phyloP scores from a whole-genome alignment of 2,113 vertebrate species.

The Crotalus viridis region DNA sequence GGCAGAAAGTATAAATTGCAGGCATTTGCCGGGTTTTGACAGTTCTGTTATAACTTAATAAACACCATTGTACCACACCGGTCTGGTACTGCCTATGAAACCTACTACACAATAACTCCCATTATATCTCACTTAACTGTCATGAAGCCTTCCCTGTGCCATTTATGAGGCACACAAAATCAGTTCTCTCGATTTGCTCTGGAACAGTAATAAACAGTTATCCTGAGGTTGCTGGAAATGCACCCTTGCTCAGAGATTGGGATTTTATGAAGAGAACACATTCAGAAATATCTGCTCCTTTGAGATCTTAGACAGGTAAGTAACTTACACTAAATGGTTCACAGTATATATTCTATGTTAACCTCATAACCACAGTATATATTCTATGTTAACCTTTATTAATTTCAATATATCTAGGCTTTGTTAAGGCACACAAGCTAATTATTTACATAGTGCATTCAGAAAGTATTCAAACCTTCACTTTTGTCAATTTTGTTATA shows the following conservation, averaged over 20 bases:
- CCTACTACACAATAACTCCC: too few species aligned
- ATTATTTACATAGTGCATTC: neutral
- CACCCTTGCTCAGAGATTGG: neutral
- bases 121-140: neutral
- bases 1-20: too few species aligned
- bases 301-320: neutral
- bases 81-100: too few species aligned
- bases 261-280: neutral
- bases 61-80: too few species aligned
- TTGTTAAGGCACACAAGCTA: neutral
- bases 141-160: neutral
- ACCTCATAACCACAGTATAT: neutral
- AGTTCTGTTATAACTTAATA: too few species aligned
- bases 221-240: neutral
- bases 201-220: neutral
- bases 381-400: neutral
- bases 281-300: neutral
- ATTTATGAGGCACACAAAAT: neutral
- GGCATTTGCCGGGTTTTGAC: too few species aligned
- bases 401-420: neutral
- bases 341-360: neutral
- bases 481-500: neutral
- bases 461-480: neutral
- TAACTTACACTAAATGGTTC: neutral
- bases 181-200: neutral